These are phyloP conservation scores for Cephalopterus ornatus DNA, from an alignment of 2,113 vertebrate species.

Conservation along the genomic window DNA sequence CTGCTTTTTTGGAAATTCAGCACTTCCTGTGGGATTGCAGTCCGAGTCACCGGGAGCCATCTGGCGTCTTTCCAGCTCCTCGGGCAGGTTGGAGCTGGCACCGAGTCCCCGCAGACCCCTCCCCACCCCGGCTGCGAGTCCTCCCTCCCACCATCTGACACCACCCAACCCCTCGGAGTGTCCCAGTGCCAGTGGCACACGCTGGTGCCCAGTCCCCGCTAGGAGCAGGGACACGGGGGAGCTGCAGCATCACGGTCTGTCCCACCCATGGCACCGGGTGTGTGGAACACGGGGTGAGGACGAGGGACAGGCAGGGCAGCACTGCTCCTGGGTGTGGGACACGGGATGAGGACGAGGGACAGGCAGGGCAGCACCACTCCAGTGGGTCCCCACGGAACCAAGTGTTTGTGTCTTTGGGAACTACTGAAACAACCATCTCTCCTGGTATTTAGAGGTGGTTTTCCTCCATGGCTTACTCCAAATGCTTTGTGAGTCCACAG, in stretches of 20 bases:
- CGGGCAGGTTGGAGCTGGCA: neutral
- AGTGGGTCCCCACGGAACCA: neutral
- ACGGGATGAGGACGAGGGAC: neutral
- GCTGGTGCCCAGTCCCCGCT: neutral
- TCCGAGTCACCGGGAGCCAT: neutral
- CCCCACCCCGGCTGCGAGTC: neutral
- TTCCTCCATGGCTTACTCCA: neutral
- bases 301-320: rapidly evolving
- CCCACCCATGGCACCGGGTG: neutral
- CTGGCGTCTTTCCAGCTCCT: neutral
- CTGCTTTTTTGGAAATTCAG: neutral
- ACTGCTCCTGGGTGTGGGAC: neutral
- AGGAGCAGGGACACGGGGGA: neutral
- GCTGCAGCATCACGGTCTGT: neutral
- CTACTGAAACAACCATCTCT: rapidly evolving
- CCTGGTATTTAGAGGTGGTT: neutral
- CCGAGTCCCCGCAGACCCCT: rapidly evolving
- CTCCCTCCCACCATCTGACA: neutral
- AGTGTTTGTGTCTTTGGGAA: neutral
- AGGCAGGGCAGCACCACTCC: rapidly evolving
- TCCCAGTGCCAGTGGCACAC: neutral
- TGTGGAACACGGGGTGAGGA: neutral
- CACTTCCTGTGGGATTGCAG: neutral
- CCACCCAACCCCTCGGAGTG: neutral
- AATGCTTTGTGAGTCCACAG: neutral